Evolutionary conservation across 2,888 invertebrate species (phyloP).

Genomic region (Platerodrilus igneus): DNA sequence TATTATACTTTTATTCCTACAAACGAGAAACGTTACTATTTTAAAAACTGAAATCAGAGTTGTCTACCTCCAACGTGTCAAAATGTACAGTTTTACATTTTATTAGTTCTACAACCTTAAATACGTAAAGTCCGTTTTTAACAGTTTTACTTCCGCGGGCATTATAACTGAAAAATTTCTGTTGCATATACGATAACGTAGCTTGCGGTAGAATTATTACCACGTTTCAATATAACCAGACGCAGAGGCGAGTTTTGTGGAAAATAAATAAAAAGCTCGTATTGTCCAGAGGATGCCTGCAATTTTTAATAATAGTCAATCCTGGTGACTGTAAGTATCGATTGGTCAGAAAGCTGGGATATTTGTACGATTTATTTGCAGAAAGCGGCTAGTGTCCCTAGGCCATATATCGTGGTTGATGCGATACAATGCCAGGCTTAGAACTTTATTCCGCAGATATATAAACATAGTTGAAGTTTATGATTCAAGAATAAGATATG

Average conservation of each 20-base stretch:
- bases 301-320: conserved; percentile 44
- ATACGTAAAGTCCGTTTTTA: too few relatives aligned
- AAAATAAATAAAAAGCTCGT: conserved; percentile 31
- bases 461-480: too few relatives aligned
- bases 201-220: conserved; percentile 24
- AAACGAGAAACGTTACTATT: too few relatives aligned
- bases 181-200: conserved; percentile 13
- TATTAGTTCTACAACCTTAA: too few relatives aligned
- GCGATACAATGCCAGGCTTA: conserved; percentile 37
- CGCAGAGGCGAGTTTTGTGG: conserved; percentile 22
- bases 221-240: conserved; percentile 24
- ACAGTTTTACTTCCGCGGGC: too few relatives aligned
- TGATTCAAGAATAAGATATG: too few relatives aligned
- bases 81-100: too few relatives aligned
- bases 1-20: too few relatives aligned
- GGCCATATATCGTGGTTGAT: conserved; percentile 43
- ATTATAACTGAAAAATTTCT: neutral
- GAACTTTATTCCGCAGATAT: conserved; percentile 19
- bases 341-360: conserved; percentile 36
- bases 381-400: conserved; percentile 44
- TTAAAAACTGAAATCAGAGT: too few relatives aligned
- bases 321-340: conserved; percentile 40
- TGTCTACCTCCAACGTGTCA: too few relatives aligned
- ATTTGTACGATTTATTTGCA: conserved; percentile 46
- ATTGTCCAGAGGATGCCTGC: conserved; percentile 39